Percentiles rank a stretch among this genome's conserved stretches.
Evolutionary conservation across 2,888 invertebrate genomes (phyloP).

Genomic region (Campopleginae sp.): DNA sequence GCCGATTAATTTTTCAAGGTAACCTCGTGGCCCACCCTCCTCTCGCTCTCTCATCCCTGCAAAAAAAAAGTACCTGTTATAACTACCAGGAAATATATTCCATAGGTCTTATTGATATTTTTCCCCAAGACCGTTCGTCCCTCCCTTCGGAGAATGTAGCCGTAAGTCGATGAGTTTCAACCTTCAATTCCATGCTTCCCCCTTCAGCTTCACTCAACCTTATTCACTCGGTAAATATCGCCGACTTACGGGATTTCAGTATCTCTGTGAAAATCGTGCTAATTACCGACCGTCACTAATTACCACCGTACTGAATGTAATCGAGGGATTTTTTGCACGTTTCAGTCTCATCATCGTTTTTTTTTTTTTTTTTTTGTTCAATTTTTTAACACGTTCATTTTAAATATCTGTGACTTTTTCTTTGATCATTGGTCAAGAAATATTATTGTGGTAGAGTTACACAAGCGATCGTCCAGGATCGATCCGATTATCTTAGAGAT

Average conservation of each 20-base stretch:
- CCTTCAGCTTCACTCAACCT: not conserved
- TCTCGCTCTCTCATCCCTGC: not conserved
- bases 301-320: not conserved
- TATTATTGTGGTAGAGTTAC: not conserved
- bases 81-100: not conserved
- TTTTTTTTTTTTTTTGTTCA: no score
- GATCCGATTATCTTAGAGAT: slow-evolving; percentile 27
- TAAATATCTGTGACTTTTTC: not conserved
- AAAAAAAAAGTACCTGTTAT: slow-evolving; percentile 9
- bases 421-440: not conserved
- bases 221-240: not conserved
- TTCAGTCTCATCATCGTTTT: not conserved
- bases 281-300: not conserved
- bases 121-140: not conserved
- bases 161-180: not conserved
- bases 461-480: not conserved
- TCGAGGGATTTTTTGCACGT: not conserved
- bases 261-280: not conserved
- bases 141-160: not conserved
- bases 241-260: not conserved
- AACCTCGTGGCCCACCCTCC: slow-evolving; percentile 62
- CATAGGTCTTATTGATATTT: not conserved
- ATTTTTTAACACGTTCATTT: not conserved
- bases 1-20: slow-evolving; percentile 79
- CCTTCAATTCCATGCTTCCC: not conserved